Base-by-base conservation (phyloP, 2,888 invertebrate genomes). In the Tupiocoris notatus region DNA sequence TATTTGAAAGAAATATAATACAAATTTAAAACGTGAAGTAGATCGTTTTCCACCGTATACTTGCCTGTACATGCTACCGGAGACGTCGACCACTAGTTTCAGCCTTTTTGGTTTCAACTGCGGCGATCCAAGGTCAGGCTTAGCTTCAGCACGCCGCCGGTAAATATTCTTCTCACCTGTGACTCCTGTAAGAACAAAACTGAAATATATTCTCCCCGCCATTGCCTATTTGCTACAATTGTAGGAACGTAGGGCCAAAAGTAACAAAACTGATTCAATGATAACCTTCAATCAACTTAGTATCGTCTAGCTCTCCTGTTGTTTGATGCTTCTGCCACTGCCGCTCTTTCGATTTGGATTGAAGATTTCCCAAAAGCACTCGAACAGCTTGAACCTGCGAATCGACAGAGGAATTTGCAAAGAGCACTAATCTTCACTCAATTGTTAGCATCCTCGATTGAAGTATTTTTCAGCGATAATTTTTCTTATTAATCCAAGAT, bases 241-340 rank as follows among this genome's bases (percentile, higher is more conserved):
- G n/a, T n/a, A n/a, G n/a, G n/a, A n/a, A n/a, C n/a, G n/a, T n/a
- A n/a, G n/a, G n/a, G n/a, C n/a, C n/a, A 94, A n/a, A n/a, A n/a
- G n/a, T n/a, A n/a, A n/a, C n/a, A n/a, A n/a, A n/a, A n/a, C n/a
- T n/a, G n/a, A n/a, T n/a, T n/a, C n/a, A n/a, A n/a, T n/a, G n/a
- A n/a, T 9, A 22, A 68, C 68, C 95, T 87, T 98, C 98, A 81
- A 98, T 95, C 77, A 98, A 88, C 84, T 97, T 96, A 0, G 91
- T 90, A 81, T 98, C 98, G 82, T 98, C 98, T 25, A 98, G 85
- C 83, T 98, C 98, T 0, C 98, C 98, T 71, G 93, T 91, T 0
- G 96, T 95, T 85, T 98, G 97, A 83, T 98, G 95, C 74, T 93
- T 88, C 74, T 91, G 88, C 98, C 98, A 98, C 81, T 95, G 93